A percentile compares a stretch with the other conserved stretches of the same genome.
phyloP scores from a whole-genome alignment of 2,113 vertebrate species.

The Erythrocercus mccallii region DNA sequence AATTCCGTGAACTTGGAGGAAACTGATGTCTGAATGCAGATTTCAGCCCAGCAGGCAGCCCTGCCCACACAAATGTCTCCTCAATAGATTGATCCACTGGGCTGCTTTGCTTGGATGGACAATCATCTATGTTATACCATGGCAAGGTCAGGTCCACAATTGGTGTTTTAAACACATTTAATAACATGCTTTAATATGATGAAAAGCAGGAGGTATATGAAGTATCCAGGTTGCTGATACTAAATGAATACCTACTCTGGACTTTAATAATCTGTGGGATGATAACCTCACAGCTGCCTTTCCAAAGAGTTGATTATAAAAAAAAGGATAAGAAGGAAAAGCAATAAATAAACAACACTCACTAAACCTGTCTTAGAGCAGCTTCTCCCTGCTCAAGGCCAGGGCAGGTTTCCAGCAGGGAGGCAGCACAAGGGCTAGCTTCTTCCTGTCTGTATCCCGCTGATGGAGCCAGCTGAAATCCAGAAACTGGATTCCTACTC shows the following conservation, averaged over 20 bases:
- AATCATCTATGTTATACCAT: not conserved
- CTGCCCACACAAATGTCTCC: not conserved
- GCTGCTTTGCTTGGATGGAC: conserved; percentile 35
- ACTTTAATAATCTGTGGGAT: not conserved
- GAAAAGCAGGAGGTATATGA: not conserved
- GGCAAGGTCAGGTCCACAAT: not conserved
- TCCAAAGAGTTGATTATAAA: not conserved
- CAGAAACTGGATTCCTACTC: not conserved
- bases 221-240: not conserved
- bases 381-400: not conserved
- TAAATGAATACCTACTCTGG: not conserved
- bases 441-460: not conserved
- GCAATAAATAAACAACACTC: not conserved
- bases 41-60: not conserved
- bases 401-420: not conserved
- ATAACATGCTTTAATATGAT: not conserved
- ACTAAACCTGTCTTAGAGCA: not conserved
- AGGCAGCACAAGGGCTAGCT: rapidly evolving
- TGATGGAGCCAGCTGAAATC: not conserved
- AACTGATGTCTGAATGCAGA: not conserved
- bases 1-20: not conserved
- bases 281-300: not conserved
- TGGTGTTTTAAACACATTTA: conserved; percentile 15
- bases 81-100: not conserved
- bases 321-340: not conserved